Conservation (phyloP, 2,888 invertebrate genomes). For the Anoplius nigerrimus region DNA sequence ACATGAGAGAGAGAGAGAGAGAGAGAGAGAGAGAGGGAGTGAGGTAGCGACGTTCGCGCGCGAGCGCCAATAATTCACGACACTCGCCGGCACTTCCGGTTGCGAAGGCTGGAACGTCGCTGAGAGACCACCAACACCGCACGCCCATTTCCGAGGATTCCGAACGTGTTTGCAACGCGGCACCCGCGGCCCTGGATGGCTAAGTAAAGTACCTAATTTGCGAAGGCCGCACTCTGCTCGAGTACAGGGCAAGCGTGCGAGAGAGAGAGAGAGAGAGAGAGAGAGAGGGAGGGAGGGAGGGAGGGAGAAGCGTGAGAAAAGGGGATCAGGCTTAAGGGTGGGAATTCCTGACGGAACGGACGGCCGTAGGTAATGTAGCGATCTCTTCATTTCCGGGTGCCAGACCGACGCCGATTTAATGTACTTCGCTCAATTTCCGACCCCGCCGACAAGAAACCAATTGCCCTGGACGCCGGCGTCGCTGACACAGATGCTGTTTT, state of each 20-base stretch:
- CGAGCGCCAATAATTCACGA: too few species aligned
- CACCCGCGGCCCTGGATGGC: neutral
- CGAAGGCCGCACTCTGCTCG: neutral
- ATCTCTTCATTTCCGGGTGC: slow-evolving; percentile 60
- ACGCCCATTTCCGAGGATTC: slow-evolving; percentile 5
- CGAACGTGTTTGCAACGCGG: neutral
- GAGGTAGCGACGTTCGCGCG: too few species aligned
- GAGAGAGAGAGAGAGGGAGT: too few species aligned
- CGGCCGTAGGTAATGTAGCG: slow-evolving; percentile 27
- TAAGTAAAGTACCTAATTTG: neutral
- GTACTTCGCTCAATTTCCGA: slow-evolving; percentile 60
- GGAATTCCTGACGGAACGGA: neutral
- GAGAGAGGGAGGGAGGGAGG: neutral
- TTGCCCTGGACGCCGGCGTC: slow-evolving; percentile 35
- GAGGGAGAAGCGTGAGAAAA: neutral
- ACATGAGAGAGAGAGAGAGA: too few species aligned
- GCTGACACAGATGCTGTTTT: slow-evolving; percentile 34
- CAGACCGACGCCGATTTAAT: slow-evolving; percentile 49
- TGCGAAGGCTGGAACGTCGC: too few species aligned
- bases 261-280: neutral
- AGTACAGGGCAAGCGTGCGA: neutral
- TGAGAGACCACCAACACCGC: neutral
- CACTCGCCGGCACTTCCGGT: too few species aligned
- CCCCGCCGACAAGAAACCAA: slow-evolving; percentile 41
- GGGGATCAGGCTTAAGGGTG: neutral